Conservation (phyloP, 2,888 invertebrate species). For the Listrodromus nycthemerus region DNA sequence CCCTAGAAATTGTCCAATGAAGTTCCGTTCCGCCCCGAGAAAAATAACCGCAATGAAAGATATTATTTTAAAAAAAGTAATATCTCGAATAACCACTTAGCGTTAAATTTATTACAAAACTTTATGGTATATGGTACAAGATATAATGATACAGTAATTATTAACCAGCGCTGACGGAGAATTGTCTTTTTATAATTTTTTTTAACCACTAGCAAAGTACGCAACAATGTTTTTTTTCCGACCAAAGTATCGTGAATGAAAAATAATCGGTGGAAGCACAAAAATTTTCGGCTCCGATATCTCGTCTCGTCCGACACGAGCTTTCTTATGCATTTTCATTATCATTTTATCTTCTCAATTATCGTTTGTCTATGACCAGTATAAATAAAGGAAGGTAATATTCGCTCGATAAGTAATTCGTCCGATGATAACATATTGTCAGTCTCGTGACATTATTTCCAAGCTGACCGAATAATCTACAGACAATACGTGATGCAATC, state of each 20-base stretch:
- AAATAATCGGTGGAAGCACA: slow-evolving; percentile 69
- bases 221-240: slow-evolving; percentile 21
- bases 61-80: not conserved
- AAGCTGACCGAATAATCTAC: not conserved
- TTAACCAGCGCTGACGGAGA: slow-evolving; percentile 57
- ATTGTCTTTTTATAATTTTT: slow-evolving; percentile 22
- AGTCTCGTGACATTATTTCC: slow-evolving; percentile 12
- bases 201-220: slow-evolving; percentile 40
- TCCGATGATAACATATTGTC: slow-evolving; percentile 34
- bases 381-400: not conserved
- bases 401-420: slow-evolving; percentile 37
- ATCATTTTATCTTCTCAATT: slow-evolving; percentile 10
- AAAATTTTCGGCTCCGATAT: slow-evolving; percentile 4
- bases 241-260: slow-evolving; percentile 43
- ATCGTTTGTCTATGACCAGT: slow-evolving; percentile 20
- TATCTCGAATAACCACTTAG: slow-evolving; percentile 31
- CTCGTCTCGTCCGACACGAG: not conserved
- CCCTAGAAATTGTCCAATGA: not conserved
- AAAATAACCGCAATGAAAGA: not conserved
- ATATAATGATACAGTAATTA: slow-evolving; percentile 55
- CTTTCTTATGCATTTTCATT: not conserved
- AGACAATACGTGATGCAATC: not conserved
- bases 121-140: slow-evolving; percentile 57
- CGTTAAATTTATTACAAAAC: slow-evolving; percentile 57
- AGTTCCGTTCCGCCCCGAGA: not conserved